A percentile compares a stretch with the other conserved stretches of the same genome.
phyloP scores from a whole-genome alignment of 2,113 vertebrate genomes.

The Mirza zaza region DNA sequence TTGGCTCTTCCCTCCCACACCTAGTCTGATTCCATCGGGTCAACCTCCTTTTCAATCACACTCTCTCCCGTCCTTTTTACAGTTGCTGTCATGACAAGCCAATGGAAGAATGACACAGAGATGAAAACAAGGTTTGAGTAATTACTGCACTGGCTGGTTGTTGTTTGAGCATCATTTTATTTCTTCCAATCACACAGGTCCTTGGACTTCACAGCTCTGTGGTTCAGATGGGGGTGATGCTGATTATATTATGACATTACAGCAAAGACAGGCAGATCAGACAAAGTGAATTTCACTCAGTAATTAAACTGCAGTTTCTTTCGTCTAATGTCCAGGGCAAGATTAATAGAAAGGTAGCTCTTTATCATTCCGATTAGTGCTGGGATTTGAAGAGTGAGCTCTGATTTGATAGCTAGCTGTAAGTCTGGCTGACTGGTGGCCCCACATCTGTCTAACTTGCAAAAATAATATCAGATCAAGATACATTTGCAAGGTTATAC shows the following conservation, averaged over 20 bases:
- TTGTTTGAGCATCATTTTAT: slow-evolving; percentile 85
- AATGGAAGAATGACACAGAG: slow-evolving; percentile 80
- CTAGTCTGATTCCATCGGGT: slow-evolving; percentile 79
- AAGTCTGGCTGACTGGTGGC: slow-evolving; percentile 71
- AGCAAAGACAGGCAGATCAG: slow-evolving; percentile 85
- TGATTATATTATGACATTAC: slow-evolving; percentile 88
- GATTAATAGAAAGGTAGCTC: slow-evolving; percentile 87
- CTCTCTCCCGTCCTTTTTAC: slow-evolving; percentile 68
- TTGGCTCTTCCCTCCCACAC: slow-evolving; percentile 76
- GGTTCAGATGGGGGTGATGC: slow-evolving; percentile 82
- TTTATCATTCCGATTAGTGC: slow-evolving; percentile 84
- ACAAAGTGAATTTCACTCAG: slow-evolving; percentile 87
- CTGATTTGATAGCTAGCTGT: slow-evolving; percentile 78
- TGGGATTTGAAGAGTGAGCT: slow-evolving; percentile 84
- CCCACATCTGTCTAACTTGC: slow-evolving; percentile 80
- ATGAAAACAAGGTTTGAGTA: slow-evolving; percentile 84
- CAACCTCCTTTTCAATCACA: slow-evolving; percentile 79
- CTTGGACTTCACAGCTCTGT: slow-evolving; percentile 84
- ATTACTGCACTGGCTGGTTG: slow-evolving; percentile 82
- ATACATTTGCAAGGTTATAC: slow-evolving; percentile 76
- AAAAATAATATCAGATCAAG: slow-evolving; percentile 84
- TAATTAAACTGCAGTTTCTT: slow-evolving; percentile 88
- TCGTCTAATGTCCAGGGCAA: slow-evolving; percentile 84
- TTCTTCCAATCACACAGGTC: slow-evolving; percentile 85
- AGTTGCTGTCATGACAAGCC: slow-evolving; percentile 75